A percentile compares a stretch with the other conserved stretches of the same genome.
phyloP scores from a whole-genome alignment of 1,140 invertebrate genomes.

The Monochamus saltuarius region DNA sequence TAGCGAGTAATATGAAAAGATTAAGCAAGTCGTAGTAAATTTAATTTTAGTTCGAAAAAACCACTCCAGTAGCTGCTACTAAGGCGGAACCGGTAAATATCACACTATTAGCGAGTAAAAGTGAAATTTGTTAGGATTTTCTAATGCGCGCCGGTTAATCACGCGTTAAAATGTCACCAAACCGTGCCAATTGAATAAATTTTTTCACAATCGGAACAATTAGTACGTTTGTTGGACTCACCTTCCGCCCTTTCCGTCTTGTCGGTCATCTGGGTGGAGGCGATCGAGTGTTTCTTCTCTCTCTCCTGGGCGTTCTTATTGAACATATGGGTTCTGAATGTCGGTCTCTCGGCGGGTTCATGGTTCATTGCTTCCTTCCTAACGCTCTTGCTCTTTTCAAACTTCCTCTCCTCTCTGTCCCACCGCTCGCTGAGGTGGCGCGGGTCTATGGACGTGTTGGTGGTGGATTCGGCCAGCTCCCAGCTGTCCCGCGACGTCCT shows the following conservation, averaged over 20 bases:
- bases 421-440: conserved; percentile 51
- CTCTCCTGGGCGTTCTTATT: conserved; percentile 65
- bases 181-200: no score
- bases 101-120: no score
- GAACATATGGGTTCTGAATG: conserved; percentile 63
- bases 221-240: conserved; percentile 44
- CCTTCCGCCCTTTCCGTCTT: conserved; percentile 72
- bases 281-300: conserved; percentile 71
- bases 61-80: no score
- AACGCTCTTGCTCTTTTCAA: conserved; percentile 46
- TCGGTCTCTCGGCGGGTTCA: conserved; percentile 54
- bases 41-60: no score
- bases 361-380: conserved; percentile 44
- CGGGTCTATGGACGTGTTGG: conserved; percentile 53
- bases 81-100: no score
- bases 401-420: conserved; percentile 52
- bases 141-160: no score
- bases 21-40: no score
- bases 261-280: conserved; percentile 71
- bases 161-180: no score
- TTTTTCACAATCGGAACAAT: no score
- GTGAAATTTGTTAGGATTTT: no score
- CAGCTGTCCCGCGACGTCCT: conserved; percentile 52
- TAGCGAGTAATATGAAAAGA: no score
- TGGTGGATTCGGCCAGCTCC: conserved; percentile 54